Base-by-base conservation (phyloP, 2,797 vertebrate species). In the Brotula barbata region DNA sequence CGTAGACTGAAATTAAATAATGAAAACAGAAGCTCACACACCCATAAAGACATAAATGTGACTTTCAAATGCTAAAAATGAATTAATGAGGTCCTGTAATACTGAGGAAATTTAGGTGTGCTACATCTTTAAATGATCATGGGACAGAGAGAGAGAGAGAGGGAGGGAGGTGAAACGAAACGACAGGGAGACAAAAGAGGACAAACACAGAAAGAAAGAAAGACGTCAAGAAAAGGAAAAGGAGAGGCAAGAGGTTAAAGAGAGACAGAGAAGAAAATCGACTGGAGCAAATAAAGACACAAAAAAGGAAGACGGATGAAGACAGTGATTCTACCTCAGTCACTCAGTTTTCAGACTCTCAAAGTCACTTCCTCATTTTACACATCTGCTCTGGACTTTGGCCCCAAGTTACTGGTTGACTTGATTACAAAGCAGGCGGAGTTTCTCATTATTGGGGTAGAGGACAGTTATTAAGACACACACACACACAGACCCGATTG, bases 381-480 rank as follows among this genome's bases (percentile, higher is more conserved):
- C 28, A 47, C 53, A 34, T 58, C 60, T 54, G 31, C 31, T 15
- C 50, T 83, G 86, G 82, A 88, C 88, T 87, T 88, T 88, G 82
- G 17, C 52, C 85, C 45, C 28, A 46, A 59, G 48, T 47, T 40
- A 56, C 22, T 58, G 21, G 50, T 53, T 58, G 65, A 70, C 73
- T 68, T 50, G 54, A 62, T 54, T 67, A 54, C 57, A 59, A 67
- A 59, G 64, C 46, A 61, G 28, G 56, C 23, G 68, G 39, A 19
- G 23, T 54, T 34, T 20, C 44, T 1, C 51, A 59, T 58, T 28
- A 66, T 3, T 56, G 12, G 7, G 2, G 21, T n/a, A 2, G n/a
- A n/a, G n/a, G 14, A 40, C 2, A 6, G 2, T 37, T 7, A 52
- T 44, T n/a, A 48, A 51, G 42, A 17, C 3, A 34, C 25, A 28